Evolutionary conservation across 2,888 invertebrate genomes (phyloP), one percentile per base, ranked within the genome.

Genomic region (Pristionchus arcanus): DNA sequence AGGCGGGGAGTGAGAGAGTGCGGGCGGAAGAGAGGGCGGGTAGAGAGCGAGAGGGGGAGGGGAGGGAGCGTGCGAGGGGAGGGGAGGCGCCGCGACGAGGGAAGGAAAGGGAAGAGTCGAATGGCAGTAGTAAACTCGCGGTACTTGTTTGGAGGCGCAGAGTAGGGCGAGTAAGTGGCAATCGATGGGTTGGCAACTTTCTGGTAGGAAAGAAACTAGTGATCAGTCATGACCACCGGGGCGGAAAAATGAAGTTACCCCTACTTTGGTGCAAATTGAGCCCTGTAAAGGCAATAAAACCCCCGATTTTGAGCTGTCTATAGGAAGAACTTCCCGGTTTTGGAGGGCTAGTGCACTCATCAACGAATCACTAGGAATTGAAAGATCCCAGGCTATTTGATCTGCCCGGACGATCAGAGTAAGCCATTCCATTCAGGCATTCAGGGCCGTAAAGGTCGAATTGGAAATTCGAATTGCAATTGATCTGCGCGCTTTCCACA

Each of bases 101-200:
- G n/a, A n/a, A 66, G 28, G 11, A 28, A 66, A 4, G 25, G 66
- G 3, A 55, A 49, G 42, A 49, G 59, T 59, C 68, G 28, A 28
- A 25, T 28, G 68, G 68, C 71, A 74, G 77, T 77, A 74, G 77
- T 77, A 77, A 77, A 77, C 77, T 77, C 77, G 42, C 42, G 77
- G 42, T 77, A 77, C 77, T 77, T 49, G 77, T 77, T 77, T 77
- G 77, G 77, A 4, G 28, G 28, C 25, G 7, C 25, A 13, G 55
- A 55, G 55, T 55, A 55, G n/a, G 66, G n/a, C 21, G 66, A 49
- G 42, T 49, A 42, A 42, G 42, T 42, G 68, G 68, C n/a, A 25
- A 68, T 15, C 31, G 71, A 71, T 31, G 21, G 25, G 77, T 42
- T 42, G 71, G 71, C 71, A 71, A 71, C 71, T 42, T 21, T 42